phyloP scores from a whole-genome alignment of 1,140 invertebrate species.

The Portunus trituberculatus region DNA sequence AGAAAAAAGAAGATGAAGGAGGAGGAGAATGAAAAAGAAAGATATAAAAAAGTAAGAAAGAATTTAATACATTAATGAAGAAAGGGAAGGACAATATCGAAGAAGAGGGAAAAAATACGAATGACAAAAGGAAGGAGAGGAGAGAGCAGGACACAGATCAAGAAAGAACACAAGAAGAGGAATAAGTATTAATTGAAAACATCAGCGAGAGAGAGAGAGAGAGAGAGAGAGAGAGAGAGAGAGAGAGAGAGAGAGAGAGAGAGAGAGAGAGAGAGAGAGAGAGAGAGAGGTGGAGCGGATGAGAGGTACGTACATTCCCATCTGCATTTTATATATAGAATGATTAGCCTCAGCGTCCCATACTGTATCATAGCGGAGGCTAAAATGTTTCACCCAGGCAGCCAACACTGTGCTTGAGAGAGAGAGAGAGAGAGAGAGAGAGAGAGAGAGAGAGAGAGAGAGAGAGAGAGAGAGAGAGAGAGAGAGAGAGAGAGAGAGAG shows the following conservation, averaged over 20 bases:
- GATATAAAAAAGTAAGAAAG: neutral
- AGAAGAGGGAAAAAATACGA: neutral
- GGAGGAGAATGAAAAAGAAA: neutral
- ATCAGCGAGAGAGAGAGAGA: neutral
- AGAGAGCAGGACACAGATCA: neutral
- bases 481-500: neutral
- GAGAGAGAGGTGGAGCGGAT: neutral
- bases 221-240: slow-evolving; percentile 16
- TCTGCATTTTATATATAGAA: slow-evolving; percentile 60
- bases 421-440: neutral
- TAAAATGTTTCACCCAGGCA: neutral
- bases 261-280: slow-evolving; percentile 16
- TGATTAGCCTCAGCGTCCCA: slow-evolving; percentile 41
- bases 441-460: neutral
- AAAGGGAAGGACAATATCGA: too few species aligned
- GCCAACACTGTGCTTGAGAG: neutral
- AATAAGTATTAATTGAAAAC: neutral
- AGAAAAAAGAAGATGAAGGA: slow-evolving; percentile 13
- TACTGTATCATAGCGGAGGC: slow-evolving; percentile 23
- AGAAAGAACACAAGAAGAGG: neutral
- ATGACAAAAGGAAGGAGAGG: neutral
- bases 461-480: neutral
- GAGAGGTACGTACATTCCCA: slow-evolving; percentile 23
- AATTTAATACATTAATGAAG: too few species aligned
- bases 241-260: slow-evolving; percentile 29